Percentiles rank a stretch among this genome's conserved stretches.
Conservation (phyloP, 64 coral and sea anemone species). For the Stichodactyla helianthus region DNA sequence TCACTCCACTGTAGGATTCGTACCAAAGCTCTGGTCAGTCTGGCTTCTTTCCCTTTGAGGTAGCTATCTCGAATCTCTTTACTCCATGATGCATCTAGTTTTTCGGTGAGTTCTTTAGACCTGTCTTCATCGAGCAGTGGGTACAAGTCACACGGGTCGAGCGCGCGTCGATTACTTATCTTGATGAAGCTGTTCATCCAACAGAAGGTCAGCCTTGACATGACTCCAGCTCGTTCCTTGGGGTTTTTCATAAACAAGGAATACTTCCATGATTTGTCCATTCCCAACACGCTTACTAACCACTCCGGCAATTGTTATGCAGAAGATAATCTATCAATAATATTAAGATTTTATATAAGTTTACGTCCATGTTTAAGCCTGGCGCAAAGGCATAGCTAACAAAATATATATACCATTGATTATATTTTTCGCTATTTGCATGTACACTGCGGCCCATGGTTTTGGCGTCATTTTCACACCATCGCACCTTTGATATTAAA, state of each 20-base stretch:
- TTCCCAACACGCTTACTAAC: not conserved
- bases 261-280: conserved; percentile 75
- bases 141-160: conserved; percentile 80
- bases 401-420: too few relatives aligned
- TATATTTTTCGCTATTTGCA: too few relatives aligned
- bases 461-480: too few relatives aligned
- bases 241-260: conserved; percentile 84
- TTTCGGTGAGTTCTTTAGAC: conserved; percentile 58
- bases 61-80: conserved; percentile 64
- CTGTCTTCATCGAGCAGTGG: conserved; percentile 81
- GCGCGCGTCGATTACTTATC: conserved; percentile 57
- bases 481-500: too few relatives aligned
- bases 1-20: conserved; percentile 75
- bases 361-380: too few relatives aligned
- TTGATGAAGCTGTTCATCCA: conserved; percentile 80
- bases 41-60: conserved; percentile 52
- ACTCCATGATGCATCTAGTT: conserved; percentile 69
- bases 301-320: not conserved
- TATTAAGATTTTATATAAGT: not conserved
- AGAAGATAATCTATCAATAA: not conserved
- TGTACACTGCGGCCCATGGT: too few relatives aligned
- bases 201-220: conserved; percentile 71
- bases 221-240: conserved; percentile 73
- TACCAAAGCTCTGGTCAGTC: conserved; percentile 63
- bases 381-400: too few relatives aligned